phyloP scores from a whole-genome alignment of 2,888 invertebrate species.

The Drepanosiphum platanoidis region DNA sequence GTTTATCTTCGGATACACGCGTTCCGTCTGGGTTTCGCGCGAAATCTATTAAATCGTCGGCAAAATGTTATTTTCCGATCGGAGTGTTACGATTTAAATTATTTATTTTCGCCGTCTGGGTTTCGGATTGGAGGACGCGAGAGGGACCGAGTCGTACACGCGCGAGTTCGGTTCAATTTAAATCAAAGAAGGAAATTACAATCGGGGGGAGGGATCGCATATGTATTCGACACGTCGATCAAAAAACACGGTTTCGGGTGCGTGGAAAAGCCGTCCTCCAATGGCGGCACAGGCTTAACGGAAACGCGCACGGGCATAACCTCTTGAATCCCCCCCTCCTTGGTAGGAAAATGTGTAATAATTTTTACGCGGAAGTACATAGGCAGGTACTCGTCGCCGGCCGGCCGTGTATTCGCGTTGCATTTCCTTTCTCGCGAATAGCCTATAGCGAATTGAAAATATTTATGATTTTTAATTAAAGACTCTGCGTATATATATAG shows the following conservation, averaged over 20 bases:
- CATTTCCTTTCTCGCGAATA: conserved; percentile 31
- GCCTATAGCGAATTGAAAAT: conserved; percentile 27
- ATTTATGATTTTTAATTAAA: conserved; percentile 42
- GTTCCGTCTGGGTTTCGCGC: conserved; percentile 3
- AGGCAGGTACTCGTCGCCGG: background rate
- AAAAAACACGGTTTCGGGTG: conserved; percentile 25
- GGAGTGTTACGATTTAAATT: conserved; percentile 33
- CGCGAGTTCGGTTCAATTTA: conserved; percentile 24
- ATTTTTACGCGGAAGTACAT: conserved; percentile 35
- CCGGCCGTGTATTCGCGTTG: background rate
- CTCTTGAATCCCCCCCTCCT: background rate
- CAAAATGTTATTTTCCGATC: conserved; percentile 31
- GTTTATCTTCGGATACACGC: background rate
- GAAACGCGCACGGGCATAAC: conserved; percentile 22
- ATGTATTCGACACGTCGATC: background rate
- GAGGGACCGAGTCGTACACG: too few species aligned
- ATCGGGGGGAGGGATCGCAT: conserved; percentile 27
- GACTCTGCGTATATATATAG: conserved; percentile 1
- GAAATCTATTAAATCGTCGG: conserved; percentile 7
- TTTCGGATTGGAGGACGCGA: conserved; percentile 35
- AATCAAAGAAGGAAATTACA: conserved; percentile 56
- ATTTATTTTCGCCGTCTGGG: conserved; percentile 52
- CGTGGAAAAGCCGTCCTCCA: conserved; percentile 44
- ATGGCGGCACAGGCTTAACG: conserved; percentile 11
- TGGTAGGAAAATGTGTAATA: background rate